Evolutionary conservation across 2,888 invertebrate species (phyloP), one percentile per base, ranked within the genome.

Genomic region (Diloba caeruleocephala): DNA sequence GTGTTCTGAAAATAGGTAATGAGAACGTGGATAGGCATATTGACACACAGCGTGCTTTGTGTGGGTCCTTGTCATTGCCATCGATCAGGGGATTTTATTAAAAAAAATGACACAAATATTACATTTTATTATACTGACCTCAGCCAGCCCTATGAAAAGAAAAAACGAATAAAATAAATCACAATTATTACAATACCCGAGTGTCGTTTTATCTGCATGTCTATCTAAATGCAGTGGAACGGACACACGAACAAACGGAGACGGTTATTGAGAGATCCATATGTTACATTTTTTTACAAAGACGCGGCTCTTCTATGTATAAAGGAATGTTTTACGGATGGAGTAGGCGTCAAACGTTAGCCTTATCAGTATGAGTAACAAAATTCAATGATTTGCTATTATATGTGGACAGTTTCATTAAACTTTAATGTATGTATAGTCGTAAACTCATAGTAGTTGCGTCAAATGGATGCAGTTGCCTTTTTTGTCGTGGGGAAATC

Each of bases 101-200:
- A 32, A 37, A 55, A 46, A 36, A 28, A 17, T 32, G 55, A 62
- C 39, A 12, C 19, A 23, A 8, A 9, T 7, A 0, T 5, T 28
- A 5, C n/a, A 19, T 7, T 12, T 23, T 29, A 2, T 12, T 8
- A 7, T 31, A 23, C n/a, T 6, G 3, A 0, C 3, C n/a, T 13
- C 32, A 9, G 54, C n/a, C 73, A 70, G 28, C 71, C 71, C 71
- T 72, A 59, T 49, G 46, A 48, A 57, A 61, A 64, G 60, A 73
- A 51, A 68, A 70, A 62, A 75, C 50, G 74, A 79, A 71, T n/a
- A 82, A 82, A 84, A 81, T 80, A 83, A 81, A 84, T 82, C 78
- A 81, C 79, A 88, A 86, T 91, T 87, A 90, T 85, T 86, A 89
- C 89, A 87, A 89, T 88, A 85, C 83, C 71, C 73, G 72, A 71